phyloP scores from a whole-genome alignment of 2,888 invertebrate species.

The Aphidoletes aphidimyza region DNA sequence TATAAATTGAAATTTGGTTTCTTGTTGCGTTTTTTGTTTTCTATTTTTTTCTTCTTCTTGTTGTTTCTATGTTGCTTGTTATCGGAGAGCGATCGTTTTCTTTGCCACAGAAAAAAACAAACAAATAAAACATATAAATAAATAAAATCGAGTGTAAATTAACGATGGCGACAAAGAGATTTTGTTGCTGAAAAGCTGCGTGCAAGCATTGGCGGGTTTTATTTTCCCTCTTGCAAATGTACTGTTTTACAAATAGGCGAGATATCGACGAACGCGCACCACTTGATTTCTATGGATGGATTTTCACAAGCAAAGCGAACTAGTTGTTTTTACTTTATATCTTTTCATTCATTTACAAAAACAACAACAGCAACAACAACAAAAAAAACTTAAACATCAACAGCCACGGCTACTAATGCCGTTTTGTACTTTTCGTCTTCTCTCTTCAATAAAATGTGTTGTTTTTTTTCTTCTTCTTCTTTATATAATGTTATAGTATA shows the following conservation, averaged over 20 bases:
- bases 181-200: constrained; percentile 25
- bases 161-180: constrained; percentile 16
- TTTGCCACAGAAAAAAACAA: background rate
- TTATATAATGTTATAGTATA: constrained; percentile 53
- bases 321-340: constrained; percentile 52
- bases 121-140: too few species aligned
- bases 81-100: too few species aligned
- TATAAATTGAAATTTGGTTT: background rate
- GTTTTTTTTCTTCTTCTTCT: constrained; percentile 21
- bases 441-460: constrained; percentile 14
- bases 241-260: constrained; percentile 43
- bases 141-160: constrained; percentile 28
- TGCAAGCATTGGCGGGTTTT: background rate
- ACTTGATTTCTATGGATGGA: constrained; percentile 52
- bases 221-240: constrained; percentile 34
- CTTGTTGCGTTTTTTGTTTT: background rate
- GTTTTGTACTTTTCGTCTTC: constrained; percentile 49
- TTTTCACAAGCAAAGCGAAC: constrained; percentile 50
- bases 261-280: constrained; percentile 52
- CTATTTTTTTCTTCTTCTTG: background rate
- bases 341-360: constrained; percentile 7
- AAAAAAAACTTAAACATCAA: constrained; percentile 24
- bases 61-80: too few species aligned
- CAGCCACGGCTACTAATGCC: constrained; percentile 30
- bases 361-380: too few species aligned